Conservation (phyloP, 2,888 invertebrate genomes). For the Andrena camellia region DNA sequence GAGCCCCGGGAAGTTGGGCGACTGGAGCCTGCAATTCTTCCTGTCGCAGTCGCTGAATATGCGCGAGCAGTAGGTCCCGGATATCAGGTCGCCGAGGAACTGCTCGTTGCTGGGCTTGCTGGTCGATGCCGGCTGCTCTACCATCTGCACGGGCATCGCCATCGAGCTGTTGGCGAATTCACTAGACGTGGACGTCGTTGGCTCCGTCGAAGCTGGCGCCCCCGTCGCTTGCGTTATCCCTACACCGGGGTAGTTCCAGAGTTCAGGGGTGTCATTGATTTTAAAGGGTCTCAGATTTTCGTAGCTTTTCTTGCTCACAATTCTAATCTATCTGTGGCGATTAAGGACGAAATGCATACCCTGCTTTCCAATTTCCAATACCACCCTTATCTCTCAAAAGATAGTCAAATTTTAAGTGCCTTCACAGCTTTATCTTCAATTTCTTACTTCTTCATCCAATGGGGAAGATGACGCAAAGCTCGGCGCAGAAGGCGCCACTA, state of each 20-base stretch:
- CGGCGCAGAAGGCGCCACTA: no score
- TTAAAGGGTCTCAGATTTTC: no score
- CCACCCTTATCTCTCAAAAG: no score
- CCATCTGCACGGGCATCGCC: conserved; percentile 78
- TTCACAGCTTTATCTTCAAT: no score
- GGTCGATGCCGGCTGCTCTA: conserved; percentile 79
- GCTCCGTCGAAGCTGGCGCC: conserved; percentile 70
- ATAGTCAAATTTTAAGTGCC: no score
- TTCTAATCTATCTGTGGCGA: no score
- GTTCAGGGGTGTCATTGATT: no score
- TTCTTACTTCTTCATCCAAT: no score
- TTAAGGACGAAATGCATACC: no score
- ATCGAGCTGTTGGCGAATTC: conserved; percentile 79
- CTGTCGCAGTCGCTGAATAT: conserved; percentile 97
- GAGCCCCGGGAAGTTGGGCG: conserved; percentile 96
- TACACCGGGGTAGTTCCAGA: conserved; percentile 43
- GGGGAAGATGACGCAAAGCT: no score
- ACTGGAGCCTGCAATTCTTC: conserved; percentile 95
- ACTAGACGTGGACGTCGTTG: conserved; percentile 64
- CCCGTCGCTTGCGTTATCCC: conserved; percentile 76
- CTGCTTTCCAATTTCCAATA: no score
- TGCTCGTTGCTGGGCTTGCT: conserved; percentile 87
- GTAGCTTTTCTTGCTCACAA: no score
- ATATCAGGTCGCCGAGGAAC: conserved; percentile 94
- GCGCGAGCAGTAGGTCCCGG: conserved; percentile 96